phyloP scores from a whole-genome alignment of 2,888 invertebrate genomes.

The Erebia palarica region DNA sequence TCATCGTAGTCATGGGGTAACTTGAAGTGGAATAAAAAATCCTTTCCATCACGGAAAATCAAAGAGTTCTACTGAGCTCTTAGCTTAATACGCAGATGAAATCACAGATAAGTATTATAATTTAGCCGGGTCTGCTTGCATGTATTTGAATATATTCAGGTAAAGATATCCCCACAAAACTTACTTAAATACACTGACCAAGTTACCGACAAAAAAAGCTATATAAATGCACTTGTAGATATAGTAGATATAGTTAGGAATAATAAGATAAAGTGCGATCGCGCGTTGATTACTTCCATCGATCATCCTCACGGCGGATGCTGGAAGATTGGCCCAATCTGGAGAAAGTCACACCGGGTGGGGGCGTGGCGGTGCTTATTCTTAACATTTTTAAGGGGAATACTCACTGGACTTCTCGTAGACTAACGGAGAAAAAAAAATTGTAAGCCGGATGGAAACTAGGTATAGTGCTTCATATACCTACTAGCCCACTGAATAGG shows the following conservation, averaged over 20 bases:
- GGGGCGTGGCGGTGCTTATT: constrained; percentile 52
- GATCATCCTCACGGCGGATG: constrained; percentile 44
- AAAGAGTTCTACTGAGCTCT: no score
- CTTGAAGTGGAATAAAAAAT: no score
- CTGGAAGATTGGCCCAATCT: constrained; percentile 74
- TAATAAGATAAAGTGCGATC: constrained; percentile 16
- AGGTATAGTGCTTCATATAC: no score
- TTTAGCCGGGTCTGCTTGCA: no score
- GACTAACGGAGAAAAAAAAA: not conserved
- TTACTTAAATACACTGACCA: not conserved
- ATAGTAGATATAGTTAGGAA: not conserved
- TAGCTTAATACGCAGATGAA: no score
- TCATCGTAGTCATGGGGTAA: no score
- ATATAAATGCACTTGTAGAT: not conserved
- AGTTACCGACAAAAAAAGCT: not conserved
- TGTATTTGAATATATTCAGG: no score
- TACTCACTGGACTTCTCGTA: constrained; percentile 13
- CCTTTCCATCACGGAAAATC: no score
- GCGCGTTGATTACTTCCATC: constrained; percentile 37
- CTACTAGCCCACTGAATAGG: no score
- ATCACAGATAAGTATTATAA: no score
- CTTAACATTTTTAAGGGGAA: constrained; percentile 25
- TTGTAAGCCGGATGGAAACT: not conserved
- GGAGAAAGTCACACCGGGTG: constrained; percentile 60
- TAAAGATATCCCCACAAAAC: not conserved